Evolutionary conservation across 2,113 vertebrate genomes (phyloP).

Genomic region (Tupaia tana): DNA sequence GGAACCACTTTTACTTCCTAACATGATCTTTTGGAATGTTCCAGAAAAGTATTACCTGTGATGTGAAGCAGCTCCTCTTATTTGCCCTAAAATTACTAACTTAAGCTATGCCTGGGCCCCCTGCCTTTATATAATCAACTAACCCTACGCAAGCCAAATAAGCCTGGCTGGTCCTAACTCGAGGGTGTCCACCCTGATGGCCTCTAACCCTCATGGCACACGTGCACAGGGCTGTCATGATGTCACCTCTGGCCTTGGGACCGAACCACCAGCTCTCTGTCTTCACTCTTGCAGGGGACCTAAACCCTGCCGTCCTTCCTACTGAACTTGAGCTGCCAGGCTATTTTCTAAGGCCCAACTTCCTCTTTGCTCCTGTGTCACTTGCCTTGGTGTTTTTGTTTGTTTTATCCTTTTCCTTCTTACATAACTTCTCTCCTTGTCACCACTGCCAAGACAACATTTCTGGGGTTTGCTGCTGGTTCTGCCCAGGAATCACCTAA

Average conservation of each 20-base stretch:
- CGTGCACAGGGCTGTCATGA: neutral
- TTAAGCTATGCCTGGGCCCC: neutral
- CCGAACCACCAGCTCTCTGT: neutral
- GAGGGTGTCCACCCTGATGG: neutral
- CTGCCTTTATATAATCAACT: neutral
- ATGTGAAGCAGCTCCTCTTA: neutral
- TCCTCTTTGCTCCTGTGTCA: neutral
- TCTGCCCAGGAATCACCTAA: neutral
- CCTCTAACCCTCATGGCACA: neutral
- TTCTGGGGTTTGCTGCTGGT: neutral
- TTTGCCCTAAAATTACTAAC: neutral
- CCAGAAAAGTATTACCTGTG: neutral
- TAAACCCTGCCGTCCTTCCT: neutral
- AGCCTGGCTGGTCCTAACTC: neutral
- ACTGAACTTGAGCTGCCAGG: neutral
- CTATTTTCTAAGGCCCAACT: neutral
- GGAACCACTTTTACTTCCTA: slow-evolving; percentile 11
- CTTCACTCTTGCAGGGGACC: neutral
- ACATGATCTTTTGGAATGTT: neutral
- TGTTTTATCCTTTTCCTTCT: neutral
- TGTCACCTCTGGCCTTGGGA: neutral
- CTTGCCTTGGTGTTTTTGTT: neutral
- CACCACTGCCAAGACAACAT: neutral
- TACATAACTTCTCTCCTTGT: neutral
- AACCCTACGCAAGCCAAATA: neutral